Conservation (phyloP, 2,113 vertebrate species). For the Speoplatyrhinus poulsoni region DNA sequence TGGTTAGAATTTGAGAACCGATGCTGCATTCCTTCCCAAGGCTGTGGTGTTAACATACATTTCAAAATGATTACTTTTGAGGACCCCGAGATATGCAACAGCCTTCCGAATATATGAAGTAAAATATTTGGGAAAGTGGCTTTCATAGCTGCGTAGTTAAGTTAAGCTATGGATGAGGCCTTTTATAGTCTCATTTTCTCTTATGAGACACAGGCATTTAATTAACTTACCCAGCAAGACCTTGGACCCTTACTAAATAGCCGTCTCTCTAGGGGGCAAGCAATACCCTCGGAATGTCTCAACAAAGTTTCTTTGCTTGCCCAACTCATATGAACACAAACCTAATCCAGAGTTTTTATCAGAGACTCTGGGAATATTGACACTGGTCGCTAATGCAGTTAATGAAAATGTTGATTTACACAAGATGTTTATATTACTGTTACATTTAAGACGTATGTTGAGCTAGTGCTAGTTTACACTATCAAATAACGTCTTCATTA, state of each 20-base stretch:
- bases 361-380: no score
- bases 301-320: slow-evolving; percentile 15
- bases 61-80: slow-evolving; percentile 60
- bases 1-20: slow-evolving; percentile 65
- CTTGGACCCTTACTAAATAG: slow-evolving; percentile 64
- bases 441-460: no score
- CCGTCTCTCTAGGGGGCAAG: slow-evolving; percentile 52
- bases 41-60: slow-evolving; percentile 58
- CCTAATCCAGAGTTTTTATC: no score
- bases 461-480: no score
- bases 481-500: no score
- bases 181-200: slow-evolving; percentile 44
- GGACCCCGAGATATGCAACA: slow-evolving; percentile 43
- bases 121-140: slow-evolving; percentile 2
- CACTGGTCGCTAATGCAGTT: no score
- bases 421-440: no score
- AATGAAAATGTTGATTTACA: no score
- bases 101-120: slow-evolving; percentile 18
- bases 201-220: slow-evolving; percentile 53
- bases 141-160: slow-evolving; percentile 26
- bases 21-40: slow-evolving; percentile 55
- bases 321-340: slow-evolving; percentile 1
- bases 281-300: slow-evolving; percentile 20
- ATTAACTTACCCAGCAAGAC: slow-evolving; percentile 55
- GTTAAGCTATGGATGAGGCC: slow-evolving; percentile 37